Base-by-base conservation (phyloP, 1,140 invertebrate species). In the Nasonia giraulti region DNA sequence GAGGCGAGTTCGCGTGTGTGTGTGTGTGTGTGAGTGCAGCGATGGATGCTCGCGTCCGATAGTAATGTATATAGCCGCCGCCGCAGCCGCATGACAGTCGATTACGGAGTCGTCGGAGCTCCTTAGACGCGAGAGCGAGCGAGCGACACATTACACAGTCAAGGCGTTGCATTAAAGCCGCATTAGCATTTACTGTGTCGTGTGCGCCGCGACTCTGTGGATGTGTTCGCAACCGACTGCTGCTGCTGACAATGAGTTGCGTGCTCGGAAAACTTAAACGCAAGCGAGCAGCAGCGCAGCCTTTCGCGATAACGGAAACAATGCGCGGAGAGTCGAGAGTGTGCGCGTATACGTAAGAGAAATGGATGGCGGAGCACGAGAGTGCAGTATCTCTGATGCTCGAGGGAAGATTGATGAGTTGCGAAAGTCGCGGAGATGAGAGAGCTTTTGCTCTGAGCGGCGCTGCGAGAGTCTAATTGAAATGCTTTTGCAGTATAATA, bases 261-360 rank as follows among this genome's bases (percentile, higher is more conserved):
- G 69, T 50, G 44, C 69, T 20, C 37, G 44, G 40, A 37, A 74
- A 82, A 66, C 17, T 80, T 44, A n/a, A 80, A 33, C 47, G 44
- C 10, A 20, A 44, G 31, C 12, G 55, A 62, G 17, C 55, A 20
- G 5, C 17, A 55, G 76, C 2, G 40, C 12, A 33, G 11, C 8
- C 78, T 40, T 68, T 37, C 68, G n/a, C 40, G 68, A 73, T 73
- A 81, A 73, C 68, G 79, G 79, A 50, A 69, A 81, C 68, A 81
- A 81, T 81, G 68, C n/a, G 8, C n/a, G 8, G 20, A 62, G 20
- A 62, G 20, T 62, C 55, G 55, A 62, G 55, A 62, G 55, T 62
- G 14, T 62, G 2, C 17, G 17, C 17, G 6, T 62, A 20, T 62
- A 14, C 17, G 20, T 62, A n/a, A 55, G 55, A n/a, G 55, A 62